Base-by-base conservation (phyloP, 2,797 vertebrate genomes). In the Agapornis canus region DNA sequence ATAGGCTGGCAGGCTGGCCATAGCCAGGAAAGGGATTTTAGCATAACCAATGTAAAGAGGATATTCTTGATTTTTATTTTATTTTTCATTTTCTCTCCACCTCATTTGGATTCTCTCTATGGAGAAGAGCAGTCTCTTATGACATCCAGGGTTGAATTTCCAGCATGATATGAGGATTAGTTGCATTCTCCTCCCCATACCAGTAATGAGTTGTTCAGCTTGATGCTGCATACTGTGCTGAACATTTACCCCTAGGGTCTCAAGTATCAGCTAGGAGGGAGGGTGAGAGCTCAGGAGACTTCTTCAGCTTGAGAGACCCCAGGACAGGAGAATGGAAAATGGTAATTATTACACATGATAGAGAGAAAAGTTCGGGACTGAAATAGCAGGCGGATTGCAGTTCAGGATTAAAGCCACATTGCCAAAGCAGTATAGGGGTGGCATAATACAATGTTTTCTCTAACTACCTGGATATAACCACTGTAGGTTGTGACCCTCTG, bases 241-340 rank as follows among this genome's bases (percentile, higher is more conserved):
- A 95, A 65, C 68, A 35, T 86, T 95, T 95, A 92, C 71, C 52
- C 68, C 52, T 23, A 85, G 57, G 49, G 71, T 91, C 56, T 96
- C 64, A 94, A 94, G 90, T 85, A 77, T 71, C 83, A 85, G 60
- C 0, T 18, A 93, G 45, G 35, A 92, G 35, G 57, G 60, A 85
- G 31, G 48, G 68, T 0, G 5, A 75, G 60, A 85, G 7, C 64
- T 93, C 48, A 4, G 10, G 40, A 90, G 57, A 65, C 76, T 94
- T 88, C 80, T 91, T 90, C 80, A 92, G 63, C 32, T 90, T 73
- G 82, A 94, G 78, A 92, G 63, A 95, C 92, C 79, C 83, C 86
- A 78, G 82, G 94, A 91, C 94, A 83, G 61, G 65, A 71, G 76
- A 87, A 92, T 56, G 45, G 75, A 80, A 93, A 92, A 91, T 59